Conservation (phyloP, 1,140 invertebrate genomes). For the Neomicropteryx cornuta region DNA sequence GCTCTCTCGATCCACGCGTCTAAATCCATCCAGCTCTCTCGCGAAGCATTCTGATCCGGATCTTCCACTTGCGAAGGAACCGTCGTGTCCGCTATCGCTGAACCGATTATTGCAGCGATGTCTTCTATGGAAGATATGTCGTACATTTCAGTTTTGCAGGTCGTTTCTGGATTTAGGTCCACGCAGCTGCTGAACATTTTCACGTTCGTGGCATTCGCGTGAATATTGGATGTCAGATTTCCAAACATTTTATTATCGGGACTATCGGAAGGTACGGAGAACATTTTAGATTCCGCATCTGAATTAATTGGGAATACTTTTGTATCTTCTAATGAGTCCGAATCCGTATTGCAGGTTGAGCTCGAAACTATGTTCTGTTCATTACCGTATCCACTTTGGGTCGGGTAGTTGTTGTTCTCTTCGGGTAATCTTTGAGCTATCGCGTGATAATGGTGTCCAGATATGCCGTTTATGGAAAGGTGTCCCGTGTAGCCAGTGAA, state of each 20-base stretch:
- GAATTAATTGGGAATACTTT: slow-evolving; percentile 38
- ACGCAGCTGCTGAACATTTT: slow-evolving; percentile 29
- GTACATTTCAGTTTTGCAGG: slow-evolving; percentile 41
- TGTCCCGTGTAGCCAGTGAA: slow-evolving; percentile 77
- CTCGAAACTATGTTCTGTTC: slow-evolving; percentile 57
- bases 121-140: slow-evolving; percentile 71
- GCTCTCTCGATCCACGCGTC: slow-evolving; percentile 74
- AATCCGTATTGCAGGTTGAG: slow-evolving; percentile 50
- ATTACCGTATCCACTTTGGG: slow-evolving; percentile 43
- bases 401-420: slow-evolving; percentile 56
- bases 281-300: slow-evolving; percentile 35
- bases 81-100: slow-evolving; percentile 80
- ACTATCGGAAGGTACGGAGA: slow-evolving; percentile 22
- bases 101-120: slow-evolving; percentile 78
- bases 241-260: slow-evolving; percentile 20
- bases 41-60: slow-evolving; percentile 50
- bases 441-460: slow-evolving; percentile 76
- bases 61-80: slow-evolving; percentile 57
- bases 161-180: slow-evolving; percentile 32
- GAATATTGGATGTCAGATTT: slow-evolving; percentile 27
- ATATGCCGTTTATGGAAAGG: slow-evolving; percentile 71
- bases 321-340: slow-evolving; percentile 30
- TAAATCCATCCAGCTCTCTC: slow-evolving; percentile 70
- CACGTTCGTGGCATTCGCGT: slow-evolving; percentile 30
- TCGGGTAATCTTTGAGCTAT: slow-evolving; percentile 58